phyloP scores from a whole-genome alignment of 2,113 vertebrate species.

The Isichthys henryi region DNA sequence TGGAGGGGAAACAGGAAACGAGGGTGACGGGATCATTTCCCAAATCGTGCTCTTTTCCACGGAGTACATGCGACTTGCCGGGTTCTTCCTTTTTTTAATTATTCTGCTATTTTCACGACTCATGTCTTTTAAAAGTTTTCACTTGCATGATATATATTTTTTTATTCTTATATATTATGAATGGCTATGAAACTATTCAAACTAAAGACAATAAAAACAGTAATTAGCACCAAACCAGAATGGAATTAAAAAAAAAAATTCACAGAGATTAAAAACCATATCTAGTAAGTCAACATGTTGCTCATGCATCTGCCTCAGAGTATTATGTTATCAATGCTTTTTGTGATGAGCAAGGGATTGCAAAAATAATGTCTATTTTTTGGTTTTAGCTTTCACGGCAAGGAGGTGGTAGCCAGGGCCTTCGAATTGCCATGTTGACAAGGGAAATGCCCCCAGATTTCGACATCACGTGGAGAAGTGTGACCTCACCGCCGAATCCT shows the following conservation, averaged over 20 bases:
- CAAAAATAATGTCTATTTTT: neutral
- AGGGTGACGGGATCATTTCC: neutral
- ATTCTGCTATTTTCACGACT: neutral
- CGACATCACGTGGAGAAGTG: neutral
- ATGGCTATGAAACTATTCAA: neutral
- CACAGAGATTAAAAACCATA: neutral
- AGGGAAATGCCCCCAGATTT: neutral
- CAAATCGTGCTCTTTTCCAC: neutral
- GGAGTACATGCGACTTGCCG: neutral
- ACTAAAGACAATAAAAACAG: neutral
- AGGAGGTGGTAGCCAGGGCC: neutral
- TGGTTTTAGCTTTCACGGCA: neutral
- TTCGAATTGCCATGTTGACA: neutral
- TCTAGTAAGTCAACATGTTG: neutral
- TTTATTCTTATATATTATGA: neutral
- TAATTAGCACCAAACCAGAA: neutral
- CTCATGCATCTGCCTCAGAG: neutral
- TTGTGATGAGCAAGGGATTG: too few species aligned
- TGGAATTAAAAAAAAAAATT: neutral
- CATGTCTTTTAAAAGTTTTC: neutral
- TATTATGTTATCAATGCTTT: neutral
- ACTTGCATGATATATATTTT: neutral
- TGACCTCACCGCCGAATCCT: neutral
- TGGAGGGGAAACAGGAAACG: neutral
- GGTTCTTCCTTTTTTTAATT: neutral